Base-by-base conservation (phyloP, 2,113 vertebrate genomes). In the Patagioenas fasciata region DNA sequence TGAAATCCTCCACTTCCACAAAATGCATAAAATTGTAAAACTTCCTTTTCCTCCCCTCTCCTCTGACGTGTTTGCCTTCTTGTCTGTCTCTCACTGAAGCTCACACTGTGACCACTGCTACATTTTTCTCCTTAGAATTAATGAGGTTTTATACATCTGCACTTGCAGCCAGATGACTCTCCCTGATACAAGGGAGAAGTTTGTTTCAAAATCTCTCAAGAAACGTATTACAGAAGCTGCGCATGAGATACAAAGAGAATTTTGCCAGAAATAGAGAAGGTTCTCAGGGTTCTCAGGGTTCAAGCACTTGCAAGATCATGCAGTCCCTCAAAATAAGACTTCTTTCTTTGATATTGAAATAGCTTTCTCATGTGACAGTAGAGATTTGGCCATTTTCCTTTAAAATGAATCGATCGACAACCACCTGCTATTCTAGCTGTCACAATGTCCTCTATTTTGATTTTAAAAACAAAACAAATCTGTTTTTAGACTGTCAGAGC, bases 301-400 rank as follows among this genome's bases (percentile, higher is more conserved):
- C 57, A 92, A 23, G 38, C 6, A 10, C 58, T 80, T 89, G 60
- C 42, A 74, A 15, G 24, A 47, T 72, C 89, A 67, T 86, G 32
- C 26, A 86, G 23, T 15, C 15, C 71, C 78, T 94, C 26, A 60
- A 54, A 85, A 85, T 80, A 62, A 85, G 15, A 42, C 36, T 78
- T 44, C 16, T 44, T 44, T 44, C 42, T 60, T 93, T 72, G 83
- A 72, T 85, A 78, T 74, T 91, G 90, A 96, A 96, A 93, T 86
- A 90, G 64, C 75, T 91, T 69, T 89, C 20, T 11, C n/a, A n/a
- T 93, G 78, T 94, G 81, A 94, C 84, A 73, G 54, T 56, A 85
- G 32, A 93, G 48, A 78, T 91, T 82, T 73, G 85, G 34, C 62
- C 75, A 85, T 93, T 86, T 91, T 78, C 77, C 72, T 81, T 87